Conservation (phyloP, 1,140 invertebrate species). For the Laodelphax striatellus region DNA sequence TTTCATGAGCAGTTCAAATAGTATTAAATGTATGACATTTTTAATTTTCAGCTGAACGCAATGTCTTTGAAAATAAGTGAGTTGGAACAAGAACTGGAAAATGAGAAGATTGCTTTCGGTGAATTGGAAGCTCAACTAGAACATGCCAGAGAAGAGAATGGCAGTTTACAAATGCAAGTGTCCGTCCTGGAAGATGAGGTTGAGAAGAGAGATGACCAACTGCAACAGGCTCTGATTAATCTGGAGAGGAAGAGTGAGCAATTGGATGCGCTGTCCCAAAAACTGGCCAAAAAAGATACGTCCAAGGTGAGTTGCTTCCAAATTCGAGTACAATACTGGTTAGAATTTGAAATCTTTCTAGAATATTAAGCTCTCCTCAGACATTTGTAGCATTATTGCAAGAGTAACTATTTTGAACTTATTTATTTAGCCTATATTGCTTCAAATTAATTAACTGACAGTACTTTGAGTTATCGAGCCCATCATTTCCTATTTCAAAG, state of each 20-base stretch:
- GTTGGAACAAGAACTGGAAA: neutral
- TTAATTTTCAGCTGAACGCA: neutral
- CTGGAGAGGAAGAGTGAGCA: constrained; percentile 2
- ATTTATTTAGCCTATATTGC: no score
- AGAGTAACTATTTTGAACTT: no score
- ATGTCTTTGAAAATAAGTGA: neutral
- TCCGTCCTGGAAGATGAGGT: neutral
- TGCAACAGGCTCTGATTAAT: neutral
- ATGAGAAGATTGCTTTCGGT: neutral
- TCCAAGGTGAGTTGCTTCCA: neutral
- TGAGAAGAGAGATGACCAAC: neutral
- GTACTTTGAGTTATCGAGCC: no score
- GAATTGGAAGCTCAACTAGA: neutral
- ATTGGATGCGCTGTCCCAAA: neutral
- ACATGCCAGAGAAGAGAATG: neutral
- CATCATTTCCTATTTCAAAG: no score
- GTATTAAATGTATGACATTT: no score
- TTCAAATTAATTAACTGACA: no score
- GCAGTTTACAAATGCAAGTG: neutral
- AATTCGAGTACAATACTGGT: no score
- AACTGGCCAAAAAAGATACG: neutral
- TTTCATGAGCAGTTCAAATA: no score
- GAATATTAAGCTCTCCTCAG: neutral
- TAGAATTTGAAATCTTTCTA: neutral
- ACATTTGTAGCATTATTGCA: neutral